phyloP scores from a whole-genome alignment of 2,797 vertebrate species.

The Acrocephalus scirpaceus region DNA sequence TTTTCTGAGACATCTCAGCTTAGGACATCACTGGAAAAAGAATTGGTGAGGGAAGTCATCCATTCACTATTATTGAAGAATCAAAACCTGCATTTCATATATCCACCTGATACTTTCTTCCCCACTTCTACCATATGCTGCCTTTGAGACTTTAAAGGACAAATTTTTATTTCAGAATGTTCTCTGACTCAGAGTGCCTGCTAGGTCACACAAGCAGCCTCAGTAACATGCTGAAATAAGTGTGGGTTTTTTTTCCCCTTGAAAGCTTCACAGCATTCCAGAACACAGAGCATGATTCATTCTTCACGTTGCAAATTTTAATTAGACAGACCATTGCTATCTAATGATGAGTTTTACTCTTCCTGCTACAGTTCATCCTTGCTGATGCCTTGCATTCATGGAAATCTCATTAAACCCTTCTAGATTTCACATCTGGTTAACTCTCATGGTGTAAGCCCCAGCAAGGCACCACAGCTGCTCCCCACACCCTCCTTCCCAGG shows the following conservation, averaged over 20 bases:
- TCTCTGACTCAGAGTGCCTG: background rate
- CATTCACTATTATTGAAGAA: background rate
- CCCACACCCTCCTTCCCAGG: background rate
- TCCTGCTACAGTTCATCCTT: background rate
- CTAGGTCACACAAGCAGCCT: background rate
- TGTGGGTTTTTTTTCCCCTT: background rate
- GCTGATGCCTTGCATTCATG: background rate
- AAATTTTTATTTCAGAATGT: background rate
- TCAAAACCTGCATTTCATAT: background rate
- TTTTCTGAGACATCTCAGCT: background rate
- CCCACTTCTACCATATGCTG: background rate
- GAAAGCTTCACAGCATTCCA: background rate
- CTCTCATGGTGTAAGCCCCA: background rate
- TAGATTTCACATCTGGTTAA: background rate
- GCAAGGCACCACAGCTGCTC: background rate
- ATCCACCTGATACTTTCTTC: background rate
- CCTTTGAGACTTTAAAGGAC: background rate
- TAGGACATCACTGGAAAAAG: background rate
- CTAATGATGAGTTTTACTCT: background rate
- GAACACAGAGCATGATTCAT: background rate
- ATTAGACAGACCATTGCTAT: background rate
- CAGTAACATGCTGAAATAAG: background rate
- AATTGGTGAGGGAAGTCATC: background rate
- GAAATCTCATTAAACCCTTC: background rate
- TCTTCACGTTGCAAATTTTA: slow-evolving; percentile 5